These are phyloP conservation scores for Campoplex capitator DNA, from an alignment of 2,888 invertebrate genomes.

Conservation along the genomic window DNA sequence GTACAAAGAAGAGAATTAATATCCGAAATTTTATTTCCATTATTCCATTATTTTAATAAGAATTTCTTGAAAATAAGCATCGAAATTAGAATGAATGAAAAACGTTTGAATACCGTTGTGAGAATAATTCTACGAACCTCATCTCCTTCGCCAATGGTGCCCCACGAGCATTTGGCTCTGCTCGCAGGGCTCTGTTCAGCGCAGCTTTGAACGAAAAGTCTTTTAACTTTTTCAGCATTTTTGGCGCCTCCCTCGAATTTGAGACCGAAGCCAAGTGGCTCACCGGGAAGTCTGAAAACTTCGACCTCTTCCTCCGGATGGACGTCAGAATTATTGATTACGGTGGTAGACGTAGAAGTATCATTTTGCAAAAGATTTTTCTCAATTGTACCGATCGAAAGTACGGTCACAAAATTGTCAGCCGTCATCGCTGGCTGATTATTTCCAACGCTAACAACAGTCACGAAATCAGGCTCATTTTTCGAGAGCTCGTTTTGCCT, in stretches of 20 bases:
- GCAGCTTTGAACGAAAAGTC: slow-evolving; percentile 95
- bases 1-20: too few species aligned
- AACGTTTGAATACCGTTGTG: neutral
- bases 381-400: slow-evolving; percentile 86
- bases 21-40: too few species aligned
- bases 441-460: slow-evolving; percentile 87
- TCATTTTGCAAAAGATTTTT: slow-evolving; percentile 72
- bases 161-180: slow-evolving; percentile 93
- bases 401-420: slow-evolving; percentile 87
- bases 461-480: slow-evolving; percentile 85
- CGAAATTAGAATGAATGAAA: neutral
- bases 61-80: too few species aligned
- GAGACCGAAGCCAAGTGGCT: slow-evolving; percentile 95
- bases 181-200: slow-evolving; percentile 95
- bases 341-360: neutral
- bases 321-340: slow-evolving; percentile 71
- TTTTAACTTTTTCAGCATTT: slow-evolving; percentile 91
- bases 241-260: slow-evolving; percentile 97
- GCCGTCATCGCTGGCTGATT: slow-evolving; percentile 69
- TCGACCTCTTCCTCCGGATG: slow-evolving; percentile 90
- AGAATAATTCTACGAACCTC: slow-evolving; percentile 85
- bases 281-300: slow-evolving; percentile 94
- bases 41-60: neutral
- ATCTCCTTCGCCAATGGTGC: slow-evolving; percentile 93
- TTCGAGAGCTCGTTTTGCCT: slow-evolving; percentile 71